These are phyloP conservation scores for Notothenia coriiceps DNA, from an alignment of 2,113 vertebrate species.

Conservation along the genomic window DNA sequence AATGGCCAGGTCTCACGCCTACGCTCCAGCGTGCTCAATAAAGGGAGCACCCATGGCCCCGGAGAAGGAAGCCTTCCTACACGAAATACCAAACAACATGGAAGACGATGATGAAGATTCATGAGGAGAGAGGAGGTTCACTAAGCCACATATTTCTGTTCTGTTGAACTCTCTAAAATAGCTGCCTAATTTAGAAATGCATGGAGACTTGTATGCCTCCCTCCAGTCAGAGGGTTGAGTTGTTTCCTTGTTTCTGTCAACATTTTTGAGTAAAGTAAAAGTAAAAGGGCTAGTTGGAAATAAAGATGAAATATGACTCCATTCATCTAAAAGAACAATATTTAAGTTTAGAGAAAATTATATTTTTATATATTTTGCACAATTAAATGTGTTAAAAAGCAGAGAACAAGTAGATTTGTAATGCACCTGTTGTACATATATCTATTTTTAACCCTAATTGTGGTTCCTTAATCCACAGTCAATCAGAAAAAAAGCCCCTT, in stretches of 20 bases:
- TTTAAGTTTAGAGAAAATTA: background rate
- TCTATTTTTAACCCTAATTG: background rate
- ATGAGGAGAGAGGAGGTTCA: slow-evolving; percentile 43
- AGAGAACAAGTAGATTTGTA: background rate
- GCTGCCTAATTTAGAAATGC: background rate
- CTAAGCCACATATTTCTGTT: background rate
- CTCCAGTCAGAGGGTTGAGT: background rate
- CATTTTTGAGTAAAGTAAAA: background rate
- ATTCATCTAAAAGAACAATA: background rate
- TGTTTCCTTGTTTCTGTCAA: background rate
- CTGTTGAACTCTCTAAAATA: background rate
- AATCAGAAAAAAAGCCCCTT: background rate
- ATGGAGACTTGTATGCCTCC: background rate
- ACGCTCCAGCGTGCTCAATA: slow-evolving; percentile 76
- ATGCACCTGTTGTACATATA: background rate
- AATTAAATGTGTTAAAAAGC: background rate
- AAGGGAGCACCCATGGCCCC: slow-evolving; percentile 29
- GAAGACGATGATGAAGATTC: slow-evolving; percentile 53
- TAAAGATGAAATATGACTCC: background rate
- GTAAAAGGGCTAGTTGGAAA: background rate
- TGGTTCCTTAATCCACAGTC: background rate
- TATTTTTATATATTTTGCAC: slow-evolving; percentile 10
- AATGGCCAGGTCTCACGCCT: slow-evolving; percentile 66
- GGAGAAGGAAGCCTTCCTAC: slow-evolving; percentile 74
- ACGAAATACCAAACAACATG: slow-evolving; percentile 4